Evolutionary conservation across 1,140 invertebrate species (phyloP), one percentile per base, ranked within the genome.

Genomic region (Drosophila kanapiae): DNA sequence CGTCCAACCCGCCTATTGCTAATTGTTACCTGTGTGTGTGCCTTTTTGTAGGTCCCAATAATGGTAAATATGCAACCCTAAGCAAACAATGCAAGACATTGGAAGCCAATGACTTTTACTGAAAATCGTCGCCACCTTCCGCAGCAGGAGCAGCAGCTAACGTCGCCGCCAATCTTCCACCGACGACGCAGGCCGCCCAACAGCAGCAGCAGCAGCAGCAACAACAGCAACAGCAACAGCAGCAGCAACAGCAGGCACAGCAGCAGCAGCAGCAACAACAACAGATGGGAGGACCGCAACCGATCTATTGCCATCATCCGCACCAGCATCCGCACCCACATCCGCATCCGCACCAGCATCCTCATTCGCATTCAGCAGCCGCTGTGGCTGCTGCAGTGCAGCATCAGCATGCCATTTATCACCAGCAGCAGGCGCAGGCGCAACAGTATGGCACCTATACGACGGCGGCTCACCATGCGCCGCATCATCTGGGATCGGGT

Each of bases 61-160:
- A 95, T 95, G 95, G 96, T 94, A 97, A 97, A 95, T 97, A 97
- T 95, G 96, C 96, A 94, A 97, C 97, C 94, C 94, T 98, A 94
- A 97, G 96, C 95, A 98, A 97, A 94, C 97, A 98, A 94, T 98
- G 97, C 95, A 98, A 98, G 94, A 98, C 97, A 65, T 94, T 98
- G 56, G 97, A 98, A 94, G 97, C 97, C 70, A 97, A 96, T 92
- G 97, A 98, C 94, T 98, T 98, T 94, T 98, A 98, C 96, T 98
- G 96, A 97, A 96, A 95, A 93, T 94, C 94, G 94, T 95, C 94
- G 94, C 93, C 94, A 93, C 94, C 94, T 78, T 75, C 78, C 65
- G 76, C 88, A 78, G 86, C 82, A 83, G 80, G 80, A 79, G 81
- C 80, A 71, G 70, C 83, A 56, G 67, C 77, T 23, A 84, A 71